phyloP scores from a whole-genome alignment of 2,888 invertebrate species.

The Amphimallon solstitiale region DNA sequence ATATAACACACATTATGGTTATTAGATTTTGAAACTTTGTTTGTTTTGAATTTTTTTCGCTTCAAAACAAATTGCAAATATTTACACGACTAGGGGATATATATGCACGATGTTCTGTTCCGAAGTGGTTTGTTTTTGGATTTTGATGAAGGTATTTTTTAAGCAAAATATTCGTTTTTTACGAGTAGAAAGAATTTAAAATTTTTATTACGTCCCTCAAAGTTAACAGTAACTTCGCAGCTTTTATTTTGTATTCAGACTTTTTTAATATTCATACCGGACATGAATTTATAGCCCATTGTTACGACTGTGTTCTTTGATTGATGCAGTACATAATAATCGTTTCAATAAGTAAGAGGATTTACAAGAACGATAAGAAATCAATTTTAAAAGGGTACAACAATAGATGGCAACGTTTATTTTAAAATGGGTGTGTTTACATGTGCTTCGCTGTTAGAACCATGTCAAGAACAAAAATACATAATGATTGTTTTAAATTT shows the following conservation, averaged over 20 bases:
- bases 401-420: constrained; percentile 9
- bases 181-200: constrained; percentile 8
- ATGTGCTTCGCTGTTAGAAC: constrained; percentile 19
- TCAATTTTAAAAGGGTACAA: constrained; percentile 13
- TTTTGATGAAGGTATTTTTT: constrained; percentile 2
- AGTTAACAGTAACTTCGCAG: constrained; percentile 5
- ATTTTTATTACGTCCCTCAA: constrained; percentile 14
- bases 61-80: no score
- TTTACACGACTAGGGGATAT: no score
- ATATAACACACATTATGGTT: no score
- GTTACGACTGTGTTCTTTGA: constrained; percentile 10
- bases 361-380: constrained; percentile 26
- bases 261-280: constrained; percentile 15
- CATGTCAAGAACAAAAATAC: constrained; percentile 19
- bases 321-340: constrained; percentile 34
- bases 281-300: constrained; percentile 34
- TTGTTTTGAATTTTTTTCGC: no score
- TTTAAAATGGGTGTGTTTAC: constrained; percentile 34
- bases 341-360: constrained; percentile 20
- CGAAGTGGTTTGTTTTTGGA: background rate
- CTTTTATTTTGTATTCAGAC: constrained; percentile 3
- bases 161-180: constrained; percentile 19
- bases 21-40: no score
- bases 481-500: constrained; percentile 25
- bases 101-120: no score